A percentile compares a stretch with the other conserved stretches of the same genome.
Evolutionary conservation across 1,140 invertebrate species (phyloP).

Genomic region (Goniozus legneri): DNA sequence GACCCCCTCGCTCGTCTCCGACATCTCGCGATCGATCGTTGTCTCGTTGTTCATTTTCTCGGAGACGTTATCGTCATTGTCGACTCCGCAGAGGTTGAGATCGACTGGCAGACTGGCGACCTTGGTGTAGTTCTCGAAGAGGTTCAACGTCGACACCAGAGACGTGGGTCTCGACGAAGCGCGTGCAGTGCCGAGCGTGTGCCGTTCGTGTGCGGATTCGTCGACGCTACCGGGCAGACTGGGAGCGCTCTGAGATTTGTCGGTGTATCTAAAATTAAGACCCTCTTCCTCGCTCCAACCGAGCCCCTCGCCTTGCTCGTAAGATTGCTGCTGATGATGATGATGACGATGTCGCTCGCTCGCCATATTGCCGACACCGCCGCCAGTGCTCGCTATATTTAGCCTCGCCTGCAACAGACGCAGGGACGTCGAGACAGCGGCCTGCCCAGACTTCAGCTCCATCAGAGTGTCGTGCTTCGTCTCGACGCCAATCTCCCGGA

Average conservation of each 20-base stretch:
- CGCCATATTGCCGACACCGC: constrained; percentile 17
- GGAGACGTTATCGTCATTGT: background rate
- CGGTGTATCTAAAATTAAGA: constrained; percentile 55
- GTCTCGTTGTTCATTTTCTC: background rate
- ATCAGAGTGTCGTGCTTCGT: constrained; percentile 39
- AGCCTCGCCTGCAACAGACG: constrained; percentile 36
- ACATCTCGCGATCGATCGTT: constrained; percentile 22
- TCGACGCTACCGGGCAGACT: constrained; percentile 46
- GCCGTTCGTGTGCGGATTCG: constrained; percentile 24
- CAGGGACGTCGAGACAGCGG: constrained; percentile 27
- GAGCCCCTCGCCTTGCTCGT: constrained; percentile 31
- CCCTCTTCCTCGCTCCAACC: constrained; percentile 42
- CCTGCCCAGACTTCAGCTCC: constrained; percentile 40
- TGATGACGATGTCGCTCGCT: constrained; percentile 11
- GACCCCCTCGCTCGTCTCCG: constrained; percentile 12
- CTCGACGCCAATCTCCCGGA: constrained; percentile 50
- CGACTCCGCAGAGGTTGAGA: constrained; percentile 49
- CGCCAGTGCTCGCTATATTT: constrained; percentile 40
- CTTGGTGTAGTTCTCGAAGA: constrained; percentile 40
- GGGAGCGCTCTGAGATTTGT: constrained; percentile 51
- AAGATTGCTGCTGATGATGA: constrained; percentile 15
- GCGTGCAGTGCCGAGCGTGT: constrained; percentile 1
- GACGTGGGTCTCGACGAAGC: constrained; percentile 19
- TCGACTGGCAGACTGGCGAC: constrained; percentile 57
- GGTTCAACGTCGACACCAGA: constrained; percentile 25